Base-by-base conservation (phyloP, 2,113 vertebrate species). In the Neogale vison region DNA sequence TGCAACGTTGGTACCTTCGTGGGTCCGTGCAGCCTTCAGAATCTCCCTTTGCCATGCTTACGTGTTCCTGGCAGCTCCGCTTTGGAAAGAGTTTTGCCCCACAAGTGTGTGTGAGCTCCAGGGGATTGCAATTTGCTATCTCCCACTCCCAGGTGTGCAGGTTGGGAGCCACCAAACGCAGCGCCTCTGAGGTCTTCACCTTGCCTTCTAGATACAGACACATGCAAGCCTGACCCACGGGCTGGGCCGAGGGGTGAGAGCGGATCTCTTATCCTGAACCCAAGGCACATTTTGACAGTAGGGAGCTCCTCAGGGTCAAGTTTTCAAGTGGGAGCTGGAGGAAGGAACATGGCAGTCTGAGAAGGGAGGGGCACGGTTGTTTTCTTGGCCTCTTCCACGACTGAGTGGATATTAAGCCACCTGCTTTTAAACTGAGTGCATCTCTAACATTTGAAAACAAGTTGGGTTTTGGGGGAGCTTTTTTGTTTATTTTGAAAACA, bases 51-150 rank as follows among this genome's bases (percentile, higher is more conserved):
- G 63, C 12, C 57, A 0, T 45, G 15, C 52, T 59, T 14, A 45
- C 1, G 7, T 63, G 82, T 52, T 61, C 83, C 74, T 24, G n/a
- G 21, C 50, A 81, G 42, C 39, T 29, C n/a, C 52, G 24, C 29
- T 71, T 87, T 84, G 74, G 74, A 61, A 59, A 90, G 39, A 77
- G 81, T 71, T 83, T 69, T 7, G 14, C 29, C 65, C 71, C 52
- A 67, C 81, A 80, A 61, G 45, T 15, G 26, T 80, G 74, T 87
- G 82, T 65, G 82, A 93, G 55, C 45, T 88, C 81, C 82, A 74
- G 86, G 67, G 34, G 13, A 88, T 39, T 95, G 55, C n/a, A 91
- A 47, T 88, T 88, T 74, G 39, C 94, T 88, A n/a, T 93, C 90
- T 81, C 82, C 42, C 6, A 96, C 71, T 85, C 71, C 61, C 93